Conservation (phyloP, 2,797 vertebrate species). For the Squalus acanthias region DNA sequence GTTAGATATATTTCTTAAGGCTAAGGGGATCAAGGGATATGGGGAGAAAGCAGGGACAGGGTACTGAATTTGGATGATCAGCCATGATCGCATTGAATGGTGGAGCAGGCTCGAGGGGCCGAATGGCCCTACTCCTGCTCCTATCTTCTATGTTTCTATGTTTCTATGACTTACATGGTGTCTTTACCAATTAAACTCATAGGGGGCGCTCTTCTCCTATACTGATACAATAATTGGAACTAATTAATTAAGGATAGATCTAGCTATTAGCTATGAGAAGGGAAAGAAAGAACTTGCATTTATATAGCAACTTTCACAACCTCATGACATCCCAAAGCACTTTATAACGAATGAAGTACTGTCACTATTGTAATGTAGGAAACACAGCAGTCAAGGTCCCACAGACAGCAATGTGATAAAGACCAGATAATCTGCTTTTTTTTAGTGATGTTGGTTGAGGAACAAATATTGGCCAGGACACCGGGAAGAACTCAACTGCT, state of each 20-base stretch:
- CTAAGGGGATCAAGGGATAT: too few species aligned
- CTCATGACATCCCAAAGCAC: background rate
- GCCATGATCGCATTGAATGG: too few species aligned
- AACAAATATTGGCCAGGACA: background rate
- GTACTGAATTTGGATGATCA: too few species aligned
- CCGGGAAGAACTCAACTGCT: background rate
- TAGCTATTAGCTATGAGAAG: background rate
- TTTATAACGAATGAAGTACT: background rate
- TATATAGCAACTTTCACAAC: background rate
- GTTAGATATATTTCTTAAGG: too few species aligned
- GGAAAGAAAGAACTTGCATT: background rate
- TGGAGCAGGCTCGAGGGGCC: too few species aligned
- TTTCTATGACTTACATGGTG: background rate
- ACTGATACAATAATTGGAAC: background rate
- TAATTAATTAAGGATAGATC: background rate
- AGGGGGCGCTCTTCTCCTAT: background rate
- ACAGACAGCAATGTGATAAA: background rate
- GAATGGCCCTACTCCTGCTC: too few species aligned
- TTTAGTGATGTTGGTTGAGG: background rate
- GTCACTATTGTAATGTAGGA: background rate
- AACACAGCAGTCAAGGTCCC: background rate
- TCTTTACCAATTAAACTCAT: background rate
- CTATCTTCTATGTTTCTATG: too few species aligned
- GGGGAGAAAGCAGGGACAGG: too few species aligned
- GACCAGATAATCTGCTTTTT: background rate